Conservation (phyloP, 2,888 invertebrate species). For the Dendrolimus houi region DNA sequence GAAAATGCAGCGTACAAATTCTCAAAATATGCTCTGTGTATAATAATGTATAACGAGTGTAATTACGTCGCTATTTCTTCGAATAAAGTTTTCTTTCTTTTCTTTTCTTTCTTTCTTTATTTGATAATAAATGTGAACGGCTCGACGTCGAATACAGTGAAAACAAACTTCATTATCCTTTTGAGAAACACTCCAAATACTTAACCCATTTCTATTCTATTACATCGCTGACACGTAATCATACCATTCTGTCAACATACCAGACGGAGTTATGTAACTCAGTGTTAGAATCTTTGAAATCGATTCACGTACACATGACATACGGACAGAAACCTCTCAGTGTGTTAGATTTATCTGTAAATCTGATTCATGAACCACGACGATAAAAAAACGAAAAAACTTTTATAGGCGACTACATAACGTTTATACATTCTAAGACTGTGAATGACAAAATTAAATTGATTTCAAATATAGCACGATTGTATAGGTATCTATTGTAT, state of each 20-base stretch:
- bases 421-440: background rate
- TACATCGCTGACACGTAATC: background rate
- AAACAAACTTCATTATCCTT: too few relatives aligned
- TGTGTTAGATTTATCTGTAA: background rate
- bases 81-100: too few relatives aligned
- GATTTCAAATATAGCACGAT: background rate
- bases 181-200: background rate
- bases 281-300: background rate
- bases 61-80: too few relatives aligned
- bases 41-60: too few relatives aligned
- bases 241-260: background rate
- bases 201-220: background rate
- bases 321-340: background rate
- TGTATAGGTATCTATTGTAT: too few relatives aligned
- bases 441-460: background rate
- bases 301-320: background rate
- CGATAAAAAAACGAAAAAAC: background rate
- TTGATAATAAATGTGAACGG: too few relatives aligned
- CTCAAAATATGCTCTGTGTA: too few relatives aligned
- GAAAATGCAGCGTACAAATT: too few relatives aligned
- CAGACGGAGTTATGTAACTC: background rate
- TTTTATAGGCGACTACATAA: background rate
- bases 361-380: background rate
- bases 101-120: too few relatives aligned
- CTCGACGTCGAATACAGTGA: too few relatives aligned